These are phyloP conservation scores for Xenopus laevis DNA, from an alignment of 2,113 vertebrate genomes.

Conservation along the genomic window DNA sequence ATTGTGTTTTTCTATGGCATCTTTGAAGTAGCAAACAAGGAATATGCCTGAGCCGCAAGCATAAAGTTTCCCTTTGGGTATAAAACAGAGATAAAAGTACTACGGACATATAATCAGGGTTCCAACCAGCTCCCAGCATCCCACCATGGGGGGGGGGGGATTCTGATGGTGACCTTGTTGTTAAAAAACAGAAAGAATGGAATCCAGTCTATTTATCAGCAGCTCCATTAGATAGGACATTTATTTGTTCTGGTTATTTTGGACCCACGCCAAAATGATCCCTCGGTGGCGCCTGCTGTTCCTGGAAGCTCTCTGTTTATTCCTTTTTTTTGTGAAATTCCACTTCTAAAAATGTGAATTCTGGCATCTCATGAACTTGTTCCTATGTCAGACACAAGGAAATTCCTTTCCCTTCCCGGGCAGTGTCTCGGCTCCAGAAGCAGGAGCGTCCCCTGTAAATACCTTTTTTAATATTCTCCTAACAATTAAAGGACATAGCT, in stretches of 20 bases:
- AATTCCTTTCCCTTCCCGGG: background rate
- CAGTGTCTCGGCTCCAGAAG: too few relatives aligned
- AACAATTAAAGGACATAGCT: too few relatives aligned
- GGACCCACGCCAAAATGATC: slow-evolving; percentile 43
- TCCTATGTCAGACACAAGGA: background rate
- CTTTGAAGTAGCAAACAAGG: too few relatives aligned
- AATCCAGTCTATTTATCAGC: background rate
- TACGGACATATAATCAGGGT: too few relatives aligned
- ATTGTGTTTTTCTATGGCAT: too few relatives aligned
- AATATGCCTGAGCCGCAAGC: too few relatives aligned
- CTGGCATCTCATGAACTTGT: background rate
- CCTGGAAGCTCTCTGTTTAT: slow-evolving; percentile 46
- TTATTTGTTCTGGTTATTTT: slow-evolving; percentile 46
- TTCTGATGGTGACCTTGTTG: background rate
- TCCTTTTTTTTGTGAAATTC: slow-evolving; percentile 49
- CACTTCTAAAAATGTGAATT: slow-evolving; percentile 18
- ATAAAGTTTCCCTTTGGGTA: too few relatives aligned
- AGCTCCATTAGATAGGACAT: slow-evolving; percentile 18
- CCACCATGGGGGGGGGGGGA: too few relatives aligned
- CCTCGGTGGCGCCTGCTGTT: slow-evolving; percentile 20
- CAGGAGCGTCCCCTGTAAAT: too few relatives aligned
- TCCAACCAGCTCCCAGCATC: too few relatives aligned
- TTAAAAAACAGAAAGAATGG: background rate
- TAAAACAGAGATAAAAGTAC: too few relatives aligned
- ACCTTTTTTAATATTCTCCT: too few relatives aligned